A percentile compares a stretch with the other conserved stretches of the same genome.
Conservation (phyloP, 2,888 invertebrate species). For the Tiliacea aurago region DNA sequence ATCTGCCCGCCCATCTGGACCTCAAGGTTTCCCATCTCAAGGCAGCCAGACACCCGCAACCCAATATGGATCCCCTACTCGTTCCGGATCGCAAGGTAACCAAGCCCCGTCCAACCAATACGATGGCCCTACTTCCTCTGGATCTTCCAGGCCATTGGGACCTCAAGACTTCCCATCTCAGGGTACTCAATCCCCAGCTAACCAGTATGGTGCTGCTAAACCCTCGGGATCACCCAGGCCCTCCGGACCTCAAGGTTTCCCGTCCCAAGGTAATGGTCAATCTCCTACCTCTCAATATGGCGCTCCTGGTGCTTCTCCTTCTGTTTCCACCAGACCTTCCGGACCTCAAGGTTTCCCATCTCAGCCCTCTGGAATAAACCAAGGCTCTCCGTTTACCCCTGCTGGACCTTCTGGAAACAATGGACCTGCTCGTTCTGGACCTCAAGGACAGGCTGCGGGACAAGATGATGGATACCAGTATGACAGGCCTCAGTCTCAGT, state of each 20-base stretch:
- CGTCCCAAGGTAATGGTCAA: slow-evolving; percentile 38
- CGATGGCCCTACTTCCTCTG: slow-evolving; percentile 29
- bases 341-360: slow-evolving; percentile 59
- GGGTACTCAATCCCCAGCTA: slow-evolving; percentile 16
- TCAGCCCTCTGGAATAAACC: slow-evolving; percentile 57
- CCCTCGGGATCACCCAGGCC: slow-evolving; percentile 30
- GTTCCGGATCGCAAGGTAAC: slow-evolving; percentile 26
- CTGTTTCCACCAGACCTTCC: slow-evolving; percentile 20
- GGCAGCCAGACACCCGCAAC: slow-evolving; percentile 12
- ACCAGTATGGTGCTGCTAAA: slow-evolving; percentile 46
- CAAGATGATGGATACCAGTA: slow-evolving; percentile 71
- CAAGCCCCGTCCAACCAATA: slow-evolving; percentile 36
- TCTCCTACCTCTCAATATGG: slow-evolving; percentile 41
- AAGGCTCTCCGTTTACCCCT: slow-evolving; percentile 59
- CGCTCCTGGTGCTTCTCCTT: slow-evolving; percentile 24
- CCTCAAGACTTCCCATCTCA: slow-evolving; percentile 32
- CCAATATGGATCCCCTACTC: slow-evolving; percentile 30
- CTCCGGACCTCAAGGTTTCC: slow-evolving; percentile 24
- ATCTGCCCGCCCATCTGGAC: slow-evolving; percentile 32
- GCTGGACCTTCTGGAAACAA: slow-evolving; percentile 22
- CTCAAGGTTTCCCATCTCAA: slow-evolving; percentile 43
- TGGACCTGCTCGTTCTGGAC: slow-evolving; percentile 26
- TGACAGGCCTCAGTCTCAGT: slow-evolving; percentile 65
- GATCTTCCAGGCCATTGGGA: slow-evolving; percentile 28
- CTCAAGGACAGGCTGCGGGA: slow-evolving; percentile 32